A percentile compares a stretch with the other conserved stretches of the same genome.
Conservation (phyloP, 1,140 invertebrate species). For the Penaeus indicus region DNA sequence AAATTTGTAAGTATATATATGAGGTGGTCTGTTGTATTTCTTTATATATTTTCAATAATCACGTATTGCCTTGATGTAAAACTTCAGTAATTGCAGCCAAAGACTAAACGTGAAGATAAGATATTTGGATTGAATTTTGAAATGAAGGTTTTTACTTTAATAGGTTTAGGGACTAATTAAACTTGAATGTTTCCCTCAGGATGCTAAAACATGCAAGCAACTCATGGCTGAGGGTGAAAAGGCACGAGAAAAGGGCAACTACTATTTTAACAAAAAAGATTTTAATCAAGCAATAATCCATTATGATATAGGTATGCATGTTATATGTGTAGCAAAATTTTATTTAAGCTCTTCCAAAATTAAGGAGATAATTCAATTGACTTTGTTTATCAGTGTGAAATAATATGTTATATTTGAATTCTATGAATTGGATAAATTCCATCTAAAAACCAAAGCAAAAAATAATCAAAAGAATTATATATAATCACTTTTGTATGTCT, state of each 20-base stretch:
- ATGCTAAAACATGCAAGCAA: not conserved
- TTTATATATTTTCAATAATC: not conserved
- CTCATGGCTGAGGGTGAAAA: not conserved
- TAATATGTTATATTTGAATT: too few relatives aligned
- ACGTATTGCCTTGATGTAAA: not conserved
- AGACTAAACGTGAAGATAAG: too few relatives aligned
- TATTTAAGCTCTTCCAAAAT: not conserved
- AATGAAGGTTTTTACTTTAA: too few relatives aligned
- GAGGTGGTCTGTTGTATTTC: not conserved
- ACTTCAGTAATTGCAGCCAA: not conserved
- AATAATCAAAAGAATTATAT: too few relatives aligned
- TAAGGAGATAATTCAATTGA: too few relatives aligned
- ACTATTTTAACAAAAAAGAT: slow-evolving; percentile 29
- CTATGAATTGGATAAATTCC: too few relatives aligned
- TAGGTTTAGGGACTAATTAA: too few relatives aligned
- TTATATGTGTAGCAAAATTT: not conserved
- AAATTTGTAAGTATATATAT: slow-evolving; percentile 32
- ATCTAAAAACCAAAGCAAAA: too few relatives aligned
- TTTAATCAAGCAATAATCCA: slow-evolving; percentile 16
- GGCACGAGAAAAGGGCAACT: slow-evolving; percentile 29
- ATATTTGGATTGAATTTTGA: too few relatives aligned
- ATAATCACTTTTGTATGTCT: too few relatives aligned
- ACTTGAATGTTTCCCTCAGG: not conserved
- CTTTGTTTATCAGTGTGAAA: too few relatives aligned
- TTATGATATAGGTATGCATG: slow-evolving; percentile 47